Conservation (phyloP, 2,797 vertebrate species). For the Gadopsis marmoratus region DNA sequence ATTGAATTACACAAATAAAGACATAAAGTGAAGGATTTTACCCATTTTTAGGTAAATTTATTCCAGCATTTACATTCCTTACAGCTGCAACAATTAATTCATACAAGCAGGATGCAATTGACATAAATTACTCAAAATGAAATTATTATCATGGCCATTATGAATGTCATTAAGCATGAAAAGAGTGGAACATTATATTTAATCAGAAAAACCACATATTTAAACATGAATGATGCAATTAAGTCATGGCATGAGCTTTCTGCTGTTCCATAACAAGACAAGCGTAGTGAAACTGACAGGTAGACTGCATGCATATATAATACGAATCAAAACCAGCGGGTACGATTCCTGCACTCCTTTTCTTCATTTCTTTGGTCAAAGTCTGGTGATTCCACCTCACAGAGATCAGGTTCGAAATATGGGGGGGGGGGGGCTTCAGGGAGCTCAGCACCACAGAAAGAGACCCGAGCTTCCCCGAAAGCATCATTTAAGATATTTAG, state of each 20-base stretch:
- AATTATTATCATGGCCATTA: slow-evolving; percentile 15
- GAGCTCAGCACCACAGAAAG: too few species aligned
- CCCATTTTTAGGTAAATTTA: not conserved
- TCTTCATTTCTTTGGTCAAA: slow-evolving; percentile 35
- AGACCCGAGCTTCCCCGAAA: too few species aligned
- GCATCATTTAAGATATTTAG: too few species aligned
- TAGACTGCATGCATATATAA: slow-evolving; percentile 39
- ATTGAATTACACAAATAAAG: slow-evolving; percentile 1
- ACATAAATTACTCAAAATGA: slow-evolving; percentile 13
- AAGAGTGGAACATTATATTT: slow-evolving; percentile 44
- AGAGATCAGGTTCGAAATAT: not conserved
- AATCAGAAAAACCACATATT: slow-evolving; percentile 10
- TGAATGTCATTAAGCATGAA: slow-evolving; percentile 32
- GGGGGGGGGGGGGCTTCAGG: too few species aligned
- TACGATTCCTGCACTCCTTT: slow-evolving; percentile 13
- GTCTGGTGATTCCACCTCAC: slow-evolving; percentile 33
- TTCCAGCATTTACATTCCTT: slow-evolving; percentile 9
- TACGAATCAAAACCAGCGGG: slow-evolving; percentile 18
- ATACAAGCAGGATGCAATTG: not conserved
- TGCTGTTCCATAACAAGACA: slow-evolving; percentile 13
- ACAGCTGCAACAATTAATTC: slow-evolving; percentile 3
- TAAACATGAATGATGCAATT: slow-evolving; percentile 36
- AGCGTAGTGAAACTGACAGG: not conserved
- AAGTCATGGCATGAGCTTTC: slow-evolving; percentile 4
- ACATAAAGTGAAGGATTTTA: not conserved